A percentile compares a stretch with the other conserved stretches of the same genome.
These are phyloP conservation scores for Dicaeum eximium DNA, from an alignment of 2,113 vertebrate genomes.

Conservation along the genomic window DNA sequence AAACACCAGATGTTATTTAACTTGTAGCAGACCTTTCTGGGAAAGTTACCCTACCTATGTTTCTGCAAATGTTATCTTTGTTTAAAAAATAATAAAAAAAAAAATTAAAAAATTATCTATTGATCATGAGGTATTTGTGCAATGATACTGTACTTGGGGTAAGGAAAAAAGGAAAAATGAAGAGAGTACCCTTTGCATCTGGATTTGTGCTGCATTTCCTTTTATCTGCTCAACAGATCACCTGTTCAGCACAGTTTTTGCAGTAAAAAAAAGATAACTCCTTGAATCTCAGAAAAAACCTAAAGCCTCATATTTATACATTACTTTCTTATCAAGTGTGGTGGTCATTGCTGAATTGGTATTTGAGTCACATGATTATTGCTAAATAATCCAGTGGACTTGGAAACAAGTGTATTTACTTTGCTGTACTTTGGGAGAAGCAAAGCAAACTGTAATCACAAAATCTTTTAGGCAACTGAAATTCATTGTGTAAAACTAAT, in stretches of 20 bases:
- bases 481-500: neutral
- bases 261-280: neutral
- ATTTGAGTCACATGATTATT: neutral
- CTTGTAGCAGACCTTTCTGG: neutral
- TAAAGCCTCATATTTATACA: neutral
- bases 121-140: neutral
- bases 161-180: neutral
- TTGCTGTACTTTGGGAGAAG: neutral
- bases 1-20: neutral
- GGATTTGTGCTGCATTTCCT: neutral
- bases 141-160: neutral
- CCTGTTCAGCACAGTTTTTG: neutral
- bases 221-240: neutral
- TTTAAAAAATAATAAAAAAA: fast-evolving
- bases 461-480: neutral
- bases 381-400: neutral
- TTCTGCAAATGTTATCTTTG: neutral
- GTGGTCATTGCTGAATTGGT: neutral
- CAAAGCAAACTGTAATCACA: neutral
- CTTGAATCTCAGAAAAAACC: neutral
- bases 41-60: neutral
- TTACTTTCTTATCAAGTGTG: neutral
- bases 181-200: neutral
- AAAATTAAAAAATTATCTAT: neutral
- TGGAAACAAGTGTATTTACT: neutral